Base-by-base conservation (phyloP, 2,888 invertebrate species). In the Amitus sp. region DNA sequence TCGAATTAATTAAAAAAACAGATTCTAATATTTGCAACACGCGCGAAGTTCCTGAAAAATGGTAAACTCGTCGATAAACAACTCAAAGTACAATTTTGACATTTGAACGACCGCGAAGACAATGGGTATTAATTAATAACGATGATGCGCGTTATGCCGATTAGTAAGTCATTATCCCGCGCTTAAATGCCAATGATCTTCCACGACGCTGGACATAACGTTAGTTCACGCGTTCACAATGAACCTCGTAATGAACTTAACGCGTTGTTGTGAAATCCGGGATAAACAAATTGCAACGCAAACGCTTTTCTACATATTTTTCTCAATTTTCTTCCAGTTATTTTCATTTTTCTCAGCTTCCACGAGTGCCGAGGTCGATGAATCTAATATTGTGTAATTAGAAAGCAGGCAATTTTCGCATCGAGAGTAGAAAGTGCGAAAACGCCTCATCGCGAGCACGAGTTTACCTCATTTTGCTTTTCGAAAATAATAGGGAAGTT, bases 171-270 rank as follows among this genome's bases (percentile, higher is more conserved):
- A 75, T 75, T 74, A 75, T 73, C 69, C 64, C 64, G 37, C 59
- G 67, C 64, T 70, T 75, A 75, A 75, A 75, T 75, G 75, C 71
- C 75, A 75, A 71, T 71, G 69, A 68, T 75, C 68, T 73, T 69
- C 57, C 56, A 56, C 58, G 42, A 42, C 42, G 43, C 40, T 55
- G 46, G 45, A 63, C 47, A 50, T 57, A 37, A 15, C 37, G 15
- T 15, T 13, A 2, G 37, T 37, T 37, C 37, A 15, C 37, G 23
- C 52, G 48, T 40, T 40, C 48, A 56, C 43, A 62, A 46, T 48
- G 48, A 51, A 43, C 54, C 55, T 53, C 53, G 52, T 52, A 64
- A 56, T 53, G 60, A 60, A 64, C 54, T 50, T 42, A 49, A 30
- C 27, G 51, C 50, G 33, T 52, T 15, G 39, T 64, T 64, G 43